Conservation (phyloP, 2,888 invertebrate species). For the Dysmachus trigonus region DNA sequence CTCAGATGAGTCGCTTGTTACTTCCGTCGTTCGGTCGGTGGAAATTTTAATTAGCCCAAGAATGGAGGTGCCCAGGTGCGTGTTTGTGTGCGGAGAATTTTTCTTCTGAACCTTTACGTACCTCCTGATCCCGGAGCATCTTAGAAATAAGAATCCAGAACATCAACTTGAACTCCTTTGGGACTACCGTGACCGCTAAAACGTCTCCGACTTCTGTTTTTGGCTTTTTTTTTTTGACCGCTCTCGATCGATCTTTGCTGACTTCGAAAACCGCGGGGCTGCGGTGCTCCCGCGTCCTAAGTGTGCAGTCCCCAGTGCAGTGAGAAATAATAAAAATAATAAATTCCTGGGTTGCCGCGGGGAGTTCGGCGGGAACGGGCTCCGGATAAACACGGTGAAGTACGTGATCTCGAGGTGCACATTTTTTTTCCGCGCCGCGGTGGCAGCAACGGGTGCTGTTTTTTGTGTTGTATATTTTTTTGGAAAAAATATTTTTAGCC, state of each 20-base stretch:
- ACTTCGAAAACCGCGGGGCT: background rate
- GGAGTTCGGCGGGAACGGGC: background rate
- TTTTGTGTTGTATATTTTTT: background rate
- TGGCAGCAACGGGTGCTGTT: too few relatives aligned
- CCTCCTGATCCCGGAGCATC: background rate
- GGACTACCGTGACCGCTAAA: background rate
- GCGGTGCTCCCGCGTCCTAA: background rate
- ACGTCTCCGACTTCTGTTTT: background rate
- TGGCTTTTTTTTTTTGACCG: background rate
- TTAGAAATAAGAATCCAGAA: background rate
- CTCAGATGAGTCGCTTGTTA: background rate
- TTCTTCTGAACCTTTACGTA: background rate
- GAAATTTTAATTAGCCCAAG: constrained; percentile 19
- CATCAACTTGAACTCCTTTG: background rate
- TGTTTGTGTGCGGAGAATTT: background rate
- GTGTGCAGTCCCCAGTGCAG: background rate
- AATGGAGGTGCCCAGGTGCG: background rate
- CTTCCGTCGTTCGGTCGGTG: constrained; percentile 1
- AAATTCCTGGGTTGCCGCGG: background rate
- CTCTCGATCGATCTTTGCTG: background rate
- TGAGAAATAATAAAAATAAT: background rate
- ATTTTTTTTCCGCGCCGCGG: constrained; percentile 11
- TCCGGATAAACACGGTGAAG: background rate
- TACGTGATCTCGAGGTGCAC: constrained; percentile 3
- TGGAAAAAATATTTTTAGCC: constrained; percentile 8